phyloP scores from a whole-genome alignment of 2,797 vertebrate species.

The Acanthiza pusilla region DNA sequence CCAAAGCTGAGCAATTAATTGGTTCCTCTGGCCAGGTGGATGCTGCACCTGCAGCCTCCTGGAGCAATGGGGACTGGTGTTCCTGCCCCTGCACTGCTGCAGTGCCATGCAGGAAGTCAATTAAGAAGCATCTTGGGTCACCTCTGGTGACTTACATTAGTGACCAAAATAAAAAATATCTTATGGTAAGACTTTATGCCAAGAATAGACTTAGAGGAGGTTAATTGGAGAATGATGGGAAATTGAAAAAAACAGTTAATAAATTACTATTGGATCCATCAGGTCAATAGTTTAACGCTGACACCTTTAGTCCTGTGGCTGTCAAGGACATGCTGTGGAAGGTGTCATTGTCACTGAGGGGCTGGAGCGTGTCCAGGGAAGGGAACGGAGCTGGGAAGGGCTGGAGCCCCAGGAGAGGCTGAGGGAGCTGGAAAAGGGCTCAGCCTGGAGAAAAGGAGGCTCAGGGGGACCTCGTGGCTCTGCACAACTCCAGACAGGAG shows the following conservation, averaged over 20 bases:
- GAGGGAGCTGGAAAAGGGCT: background rate
- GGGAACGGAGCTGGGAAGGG: background rate
- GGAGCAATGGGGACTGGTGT: background rate
- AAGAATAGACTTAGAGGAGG: background rate
- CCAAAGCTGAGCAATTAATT: background rate
- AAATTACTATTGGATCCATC: background rate
- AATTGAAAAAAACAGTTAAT: background rate
- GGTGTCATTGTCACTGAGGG: background rate
- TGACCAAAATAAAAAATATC: background rate
- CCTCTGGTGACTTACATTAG: background rate
- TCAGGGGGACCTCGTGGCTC: background rate
- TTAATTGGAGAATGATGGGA: background rate
- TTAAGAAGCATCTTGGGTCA: background rate
- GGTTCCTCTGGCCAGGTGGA: accelerated
- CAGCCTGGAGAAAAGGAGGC: background rate
- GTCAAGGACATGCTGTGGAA: background rate
- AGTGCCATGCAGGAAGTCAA: background rate
- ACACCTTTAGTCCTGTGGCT: background rate
- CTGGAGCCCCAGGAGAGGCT: background rate
- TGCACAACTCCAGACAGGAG: background rate
- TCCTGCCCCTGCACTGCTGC: accelerated
- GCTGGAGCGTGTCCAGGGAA: accelerated
- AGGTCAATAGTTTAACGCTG: background rate
- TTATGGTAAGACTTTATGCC: background rate
- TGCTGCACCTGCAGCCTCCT: accelerated